Evolutionary conservation across 2,888 invertebrate species (phyloP).

Genomic region (Phasia obesa): DNA sequence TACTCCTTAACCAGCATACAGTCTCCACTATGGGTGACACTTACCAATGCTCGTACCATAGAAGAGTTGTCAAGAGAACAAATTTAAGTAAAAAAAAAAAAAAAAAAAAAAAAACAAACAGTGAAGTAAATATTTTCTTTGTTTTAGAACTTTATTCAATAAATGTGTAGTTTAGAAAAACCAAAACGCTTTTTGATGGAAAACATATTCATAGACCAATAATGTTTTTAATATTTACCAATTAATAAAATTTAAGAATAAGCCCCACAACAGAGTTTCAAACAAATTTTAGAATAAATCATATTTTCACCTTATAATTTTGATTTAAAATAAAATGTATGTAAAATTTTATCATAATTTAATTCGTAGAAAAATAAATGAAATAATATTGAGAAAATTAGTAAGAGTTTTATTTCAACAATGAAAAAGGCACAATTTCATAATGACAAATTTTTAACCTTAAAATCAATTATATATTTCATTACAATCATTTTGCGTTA

Average conservation of each 20-base stretch:
- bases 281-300: conserved; percentile 15
- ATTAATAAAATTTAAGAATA: not conserved
- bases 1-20: conserved; percentile 84
- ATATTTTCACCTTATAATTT: not conserved
- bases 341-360: conserved; percentile 1
- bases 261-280: conserved; percentile 39
- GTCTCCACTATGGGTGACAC: conserved; percentile 91
- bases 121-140: not conserved
- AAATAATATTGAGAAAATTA: not conserved
- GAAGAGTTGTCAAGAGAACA: conserved; percentile 80
- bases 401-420: conserved; percentile 6
- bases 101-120: too few species aligned
- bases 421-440: not conserved
- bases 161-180: conserved; percentile 40
- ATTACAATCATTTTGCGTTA: too few species aligned
- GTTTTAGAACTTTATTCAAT: not conserved
- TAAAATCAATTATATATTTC: too few species aligned
- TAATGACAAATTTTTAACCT: too few species aligned
- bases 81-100: conserved; percentile 36
- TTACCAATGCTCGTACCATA: conserved; percentile 88
- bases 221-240: not conserved
- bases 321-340: not conserved
- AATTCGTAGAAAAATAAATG: conserved; percentile 20
- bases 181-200: conserved; percentile 20
- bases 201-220: conserved; percentile 34